Evolutionary conservation across 2,797 vertebrate species (phyloP), one percentile per base, ranked within the genome.

Genomic region (Sebastes glaucus): DNA sequence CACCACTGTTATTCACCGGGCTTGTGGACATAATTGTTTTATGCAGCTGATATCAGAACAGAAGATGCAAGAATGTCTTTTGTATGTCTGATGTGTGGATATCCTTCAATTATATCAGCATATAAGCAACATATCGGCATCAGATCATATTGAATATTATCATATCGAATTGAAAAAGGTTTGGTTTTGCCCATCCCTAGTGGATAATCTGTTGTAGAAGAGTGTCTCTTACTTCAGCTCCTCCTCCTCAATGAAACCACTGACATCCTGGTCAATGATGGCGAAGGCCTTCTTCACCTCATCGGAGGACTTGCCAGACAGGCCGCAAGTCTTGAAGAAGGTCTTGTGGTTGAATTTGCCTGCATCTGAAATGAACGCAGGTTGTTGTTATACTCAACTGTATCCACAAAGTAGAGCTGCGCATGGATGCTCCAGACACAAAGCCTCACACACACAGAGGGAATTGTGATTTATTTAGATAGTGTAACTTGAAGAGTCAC

Each of bases 191-290:
- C 46, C 46, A 49, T 49, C 46, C 18, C 18, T 49, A 49, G 18
- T 49, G 46, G 46, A 49, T 49, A 60, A 60, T 52, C n/a, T 59
- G 20, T 46, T 56, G 42, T 27, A 7, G 32, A 22, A 11, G 28
- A 7, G 55, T 27, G 7, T 75, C 94, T 96, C 95, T 96, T 95
- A 97, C 97, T 96, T 94, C 60, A 97, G 96, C 84, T 97, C 96
- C 0, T 96, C 96, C 89, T 97, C 96, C 95, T 98, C 97, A 59
- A 96, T 96, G 93, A 93, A 97, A 33, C 95, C 94, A 59, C 96
- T 97, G 87, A 94, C 93, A 94, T 97, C 96, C 93, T 96, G 96
- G 88, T 97, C 97, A 30, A 98, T 95, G 93, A 97, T 95, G 49
- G 2, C 23, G 81, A 97, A 97, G 74, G 96, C 95, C 90, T 90